Evolutionary conservation across 2,888 invertebrate genomes (phyloP).

Genomic region (Coelopa pilipes): DNA sequence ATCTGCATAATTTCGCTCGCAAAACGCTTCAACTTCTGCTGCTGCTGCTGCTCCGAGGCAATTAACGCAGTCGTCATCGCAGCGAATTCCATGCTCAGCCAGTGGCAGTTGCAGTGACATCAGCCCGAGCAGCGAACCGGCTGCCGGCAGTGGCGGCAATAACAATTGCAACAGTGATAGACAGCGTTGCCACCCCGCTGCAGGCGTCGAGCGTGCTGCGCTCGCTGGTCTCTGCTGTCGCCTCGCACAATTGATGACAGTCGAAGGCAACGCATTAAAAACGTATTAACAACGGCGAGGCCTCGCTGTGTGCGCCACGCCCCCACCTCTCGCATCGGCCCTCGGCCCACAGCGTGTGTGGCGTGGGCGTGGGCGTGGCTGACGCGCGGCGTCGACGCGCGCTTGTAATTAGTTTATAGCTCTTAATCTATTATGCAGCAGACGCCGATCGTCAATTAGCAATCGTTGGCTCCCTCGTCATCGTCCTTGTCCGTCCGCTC

Average conservation of each 20-base stretch:
- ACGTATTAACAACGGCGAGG: conserved; percentile 21
- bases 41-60: too few relatives aligned
- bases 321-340: neutral
- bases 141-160: neutral
- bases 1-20: too few relatives aligned
- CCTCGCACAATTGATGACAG: conserved; percentile 20
- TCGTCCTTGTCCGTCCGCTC: too few relatives aligned
- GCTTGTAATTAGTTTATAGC: conserved; percentile 10
- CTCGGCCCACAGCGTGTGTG: neutral
- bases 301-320: neutral
- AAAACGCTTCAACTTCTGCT: too few relatives aligned
- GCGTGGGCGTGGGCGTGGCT: too few relatives aligned
- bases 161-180: conserved; percentile 9
- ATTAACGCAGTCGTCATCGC: too few relatives aligned
- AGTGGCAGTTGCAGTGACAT: too few relatives aligned
- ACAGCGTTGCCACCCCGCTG: neutral
- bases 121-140: neutral
- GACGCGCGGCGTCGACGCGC: neutral
- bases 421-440: neutral
- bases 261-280: conserved; percentile 26
- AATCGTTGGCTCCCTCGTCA: neutral
- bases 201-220: neutral
- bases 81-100: too few relatives aligned
- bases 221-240: neutral
- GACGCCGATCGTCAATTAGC: conserved; percentile 4